Evolutionary conservation across 2,797 vertebrate genomes (phyloP).

Genomic region (Tragopan temminckii): DNA sequence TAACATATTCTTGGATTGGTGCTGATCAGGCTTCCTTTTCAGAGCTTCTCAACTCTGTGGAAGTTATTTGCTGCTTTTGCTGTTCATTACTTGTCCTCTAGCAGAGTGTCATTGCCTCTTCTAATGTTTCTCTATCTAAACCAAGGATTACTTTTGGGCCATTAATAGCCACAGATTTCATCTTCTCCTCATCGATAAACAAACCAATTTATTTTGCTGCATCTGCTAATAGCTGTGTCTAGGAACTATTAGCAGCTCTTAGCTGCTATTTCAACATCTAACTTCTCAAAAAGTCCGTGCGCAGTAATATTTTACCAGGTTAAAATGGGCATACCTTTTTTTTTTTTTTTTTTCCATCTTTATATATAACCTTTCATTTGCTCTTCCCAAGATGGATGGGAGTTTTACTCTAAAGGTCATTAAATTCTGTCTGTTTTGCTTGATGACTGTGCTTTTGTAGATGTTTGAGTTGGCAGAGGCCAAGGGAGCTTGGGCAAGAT

Average conservation of each 20-base stretch:
- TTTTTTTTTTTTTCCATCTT: neutral
- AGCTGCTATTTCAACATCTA: constrained; percentile 60
- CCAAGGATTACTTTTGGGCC: constrained; percentile 54
- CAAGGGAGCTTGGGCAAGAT: neutral
- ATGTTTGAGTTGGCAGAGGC: neutral
- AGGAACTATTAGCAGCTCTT: constrained; percentile 61
- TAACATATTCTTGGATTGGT: constrained; percentile 26
- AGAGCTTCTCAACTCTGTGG: neutral
- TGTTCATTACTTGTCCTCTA: constrained; percentile 40
- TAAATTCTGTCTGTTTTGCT: neutral
- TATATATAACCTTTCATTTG: constrained; percentile 37
- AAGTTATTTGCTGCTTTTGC: constrained; percentile 56
- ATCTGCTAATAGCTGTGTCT: constrained; percentile 60
- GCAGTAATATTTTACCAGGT: constrained; percentile 18
- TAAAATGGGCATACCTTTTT: constrained; percentile 13
- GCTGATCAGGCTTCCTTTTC: constrained; percentile 38
- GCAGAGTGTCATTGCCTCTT: constrained; percentile 30
- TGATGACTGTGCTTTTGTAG: neutral
- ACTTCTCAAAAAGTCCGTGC: constrained; percentile 28
- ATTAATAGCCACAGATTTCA: constrained; percentile 68
- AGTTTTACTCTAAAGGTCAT: neutral
- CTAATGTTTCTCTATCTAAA: constrained; percentile 57
- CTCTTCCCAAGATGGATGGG: neutral
- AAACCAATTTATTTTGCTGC: constrained; percentile 63
- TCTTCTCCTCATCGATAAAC: constrained; percentile 64